Percentiles rank a stretch among this genome's conserved stretches.
phyloP scores from a whole-genome alignment of 2,797 vertebrate species.

The Schizopygopsis pylzovi region DNA sequence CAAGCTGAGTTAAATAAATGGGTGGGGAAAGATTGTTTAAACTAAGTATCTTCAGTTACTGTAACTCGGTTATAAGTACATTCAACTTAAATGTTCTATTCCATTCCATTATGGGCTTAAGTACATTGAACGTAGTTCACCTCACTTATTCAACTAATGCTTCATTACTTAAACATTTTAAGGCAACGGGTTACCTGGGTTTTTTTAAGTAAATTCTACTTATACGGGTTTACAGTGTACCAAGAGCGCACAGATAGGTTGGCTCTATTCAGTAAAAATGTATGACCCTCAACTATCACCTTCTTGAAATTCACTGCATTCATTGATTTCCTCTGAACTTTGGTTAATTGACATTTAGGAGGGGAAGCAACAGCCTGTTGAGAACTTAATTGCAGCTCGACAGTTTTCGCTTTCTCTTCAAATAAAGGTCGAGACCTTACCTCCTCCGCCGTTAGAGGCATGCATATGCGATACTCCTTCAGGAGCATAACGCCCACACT shows the following conservation, averaged over 20 bases:
- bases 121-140: too few relatives aligned
- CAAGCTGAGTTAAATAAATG: too few relatives aligned
- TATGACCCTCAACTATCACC: conserved; percentile 39
- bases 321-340: conserved; percentile 51
- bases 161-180: too few relatives aligned
- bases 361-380: conserved; percentile 49
- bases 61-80: too few relatives aligned
- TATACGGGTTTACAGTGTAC: too few relatives aligned
- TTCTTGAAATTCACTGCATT: conserved; percentile 45
- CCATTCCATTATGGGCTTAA: too few relatives aligned
- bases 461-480: conserved; percentile 80
- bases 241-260: conserved; percentile 7
- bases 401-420: conserved; percentile 51
- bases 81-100: too few relatives aligned
- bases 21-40: too few relatives aligned
- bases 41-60: too few relatives aligned
- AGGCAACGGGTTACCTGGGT: too few relatives aligned
- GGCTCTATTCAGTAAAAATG: conserved; percentile 31
- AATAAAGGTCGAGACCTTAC: conserved; percentile 65
- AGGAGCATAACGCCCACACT: conserved; percentile 69
- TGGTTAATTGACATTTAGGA: conserved; percentile 55
- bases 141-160: too few relatives aligned
- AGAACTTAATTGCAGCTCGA: conserved; percentile 51
- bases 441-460: conserved; percentile 79
- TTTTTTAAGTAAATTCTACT: too few relatives aligned